These are phyloP conservation scores for Nannoperca obscura DNA, from an alignment of 2,797 vertebrate genomes.

Conservation along the genomic window DNA sequence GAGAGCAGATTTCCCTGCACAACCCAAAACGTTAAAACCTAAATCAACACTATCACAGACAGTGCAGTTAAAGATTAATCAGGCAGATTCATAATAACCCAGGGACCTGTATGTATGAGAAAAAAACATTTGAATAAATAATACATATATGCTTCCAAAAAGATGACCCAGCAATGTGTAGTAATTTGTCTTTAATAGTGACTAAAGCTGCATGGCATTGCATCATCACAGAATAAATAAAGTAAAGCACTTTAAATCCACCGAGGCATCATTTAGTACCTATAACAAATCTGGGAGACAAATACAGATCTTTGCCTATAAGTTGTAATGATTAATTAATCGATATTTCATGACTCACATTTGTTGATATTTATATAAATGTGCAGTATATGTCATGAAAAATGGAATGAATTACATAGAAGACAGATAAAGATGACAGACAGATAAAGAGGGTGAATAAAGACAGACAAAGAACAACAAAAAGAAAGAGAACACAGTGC, in stretches of 20 bases:
- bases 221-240: constrained; percentile 20
- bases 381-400: not conserved
- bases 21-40: not conserved
- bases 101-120: constrained; percentile 2
- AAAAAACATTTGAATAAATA: constrained; percentile 25
- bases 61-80: not conserved
- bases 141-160: constrained; percentile 6
- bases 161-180: constrained; percentile 26
- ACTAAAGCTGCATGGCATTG: constrained; percentile 8
- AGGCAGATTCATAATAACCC: constrained; percentile 15
- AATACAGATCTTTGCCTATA: constrained; percentile 4
- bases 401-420: not conserved
- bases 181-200: constrained; percentile 16
- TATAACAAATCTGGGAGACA: constrained; percentile 12
- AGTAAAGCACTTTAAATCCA: constrained; percentile 1
- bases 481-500: constrained; percentile 25
- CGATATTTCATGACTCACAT: constrained; percentile 16
- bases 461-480: constrained; percentile 18
- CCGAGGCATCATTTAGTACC: not conserved
- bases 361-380: constrained; percentile 27
- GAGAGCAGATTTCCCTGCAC: constrained; percentile 16
- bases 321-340: constrained; percentile 2
- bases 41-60: constrained; percentile 6
- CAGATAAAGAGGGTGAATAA: constrained; percentile 25
- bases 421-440: constrained; percentile 18